phyloP scores from a whole-genome alignment of 2,888 invertebrate genomes.

The Lingula anatina region DNA sequence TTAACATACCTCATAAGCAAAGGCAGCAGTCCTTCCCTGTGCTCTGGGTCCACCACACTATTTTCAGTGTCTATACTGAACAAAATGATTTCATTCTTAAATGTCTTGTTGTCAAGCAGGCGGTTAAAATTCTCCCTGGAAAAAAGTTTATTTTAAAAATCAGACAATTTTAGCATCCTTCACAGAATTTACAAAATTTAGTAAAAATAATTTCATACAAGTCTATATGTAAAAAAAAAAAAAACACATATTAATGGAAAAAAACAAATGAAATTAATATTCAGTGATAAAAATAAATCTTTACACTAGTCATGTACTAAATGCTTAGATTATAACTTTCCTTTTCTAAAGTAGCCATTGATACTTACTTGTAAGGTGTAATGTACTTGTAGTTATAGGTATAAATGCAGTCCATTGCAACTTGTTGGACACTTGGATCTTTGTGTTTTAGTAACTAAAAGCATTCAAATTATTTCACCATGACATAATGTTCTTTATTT shows the following conservation, averaged over 20 bases:
- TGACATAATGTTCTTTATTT: neutral
- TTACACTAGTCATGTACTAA: too few relatives aligned
- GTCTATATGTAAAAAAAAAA: neutral
- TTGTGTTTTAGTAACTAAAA: conserved; percentile 75
- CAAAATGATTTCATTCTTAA: conserved; percentile 75
- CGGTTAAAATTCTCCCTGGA: conserved; percentile 68
- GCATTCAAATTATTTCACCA: too few relatives aligned
- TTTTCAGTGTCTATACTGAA: conserved; percentile 75
- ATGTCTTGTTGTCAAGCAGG: conserved; percentile 79
- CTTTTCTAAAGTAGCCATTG: too few relatives aligned
- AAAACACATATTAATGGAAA: too few relatives aligned
- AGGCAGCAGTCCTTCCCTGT: conserved; percentile 62
- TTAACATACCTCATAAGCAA: conserved; percentile 53
- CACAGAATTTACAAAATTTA: neutral
- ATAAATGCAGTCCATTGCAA: conserved; percentile 78
- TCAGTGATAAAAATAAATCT: too few relatives aligned
- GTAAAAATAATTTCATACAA: neutral
- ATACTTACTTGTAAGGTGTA: conserved; percentile 63
- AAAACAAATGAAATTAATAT: neutral
- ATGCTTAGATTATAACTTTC: too few relatives aligned
- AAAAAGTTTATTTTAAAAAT: too few relatives aligned
- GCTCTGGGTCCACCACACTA: conserved; percentile 65
- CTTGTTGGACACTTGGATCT: conserved; percentile 74
- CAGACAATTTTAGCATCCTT: neutral
- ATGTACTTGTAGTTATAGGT: conserved; percentile 79